Conservation (phyloP, 2,797 vertebrate genomes). For the Myotis planiceps region DNA sequence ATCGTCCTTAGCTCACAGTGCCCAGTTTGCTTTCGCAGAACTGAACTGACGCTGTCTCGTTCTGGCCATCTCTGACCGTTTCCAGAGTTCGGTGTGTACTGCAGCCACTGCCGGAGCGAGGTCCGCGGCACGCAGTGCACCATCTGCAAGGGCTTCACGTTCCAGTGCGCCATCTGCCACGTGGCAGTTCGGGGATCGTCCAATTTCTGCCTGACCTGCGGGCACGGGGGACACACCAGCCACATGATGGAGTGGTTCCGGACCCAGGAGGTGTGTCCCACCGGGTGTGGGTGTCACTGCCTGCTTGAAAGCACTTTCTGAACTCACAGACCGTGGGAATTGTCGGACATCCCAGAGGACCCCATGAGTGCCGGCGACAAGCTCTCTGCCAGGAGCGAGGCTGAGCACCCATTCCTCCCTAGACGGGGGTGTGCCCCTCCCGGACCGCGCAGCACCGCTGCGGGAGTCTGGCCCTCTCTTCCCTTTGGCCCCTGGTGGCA, state of each 20-base stretch:
- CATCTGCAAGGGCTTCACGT: constrained; percentile 96
- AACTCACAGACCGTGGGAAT: neutral
- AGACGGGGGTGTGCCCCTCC: neutral
- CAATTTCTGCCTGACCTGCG: constrained; percentile 97
- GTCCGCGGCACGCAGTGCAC: constrained; percentile 95
- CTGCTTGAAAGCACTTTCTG: constrained; percentile 96
- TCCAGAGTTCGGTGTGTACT: constrained; percentile 97
- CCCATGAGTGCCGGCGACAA: fast-evolving
- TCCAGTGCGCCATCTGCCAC: constrained; percentile 98
- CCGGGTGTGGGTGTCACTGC: constrained; percentile 96
- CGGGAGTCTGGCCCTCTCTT: neutral
- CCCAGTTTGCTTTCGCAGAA: neutral
- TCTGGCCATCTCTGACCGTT: fast-evolving
- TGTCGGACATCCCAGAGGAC: neutral
- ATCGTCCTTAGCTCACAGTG: neutral
- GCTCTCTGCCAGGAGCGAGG: neutral
- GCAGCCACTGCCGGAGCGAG: constrained; percentile 97
- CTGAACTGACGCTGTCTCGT: neutral
- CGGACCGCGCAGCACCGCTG: fast-evolving
- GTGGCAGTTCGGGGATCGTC: constrained; percentile 96
- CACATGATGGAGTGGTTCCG: constrained; percentile 99
- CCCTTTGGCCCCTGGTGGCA: constrained; percentile 9
- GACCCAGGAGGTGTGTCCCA: constrained; percentile 96
- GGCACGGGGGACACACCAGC: constrained; percentile 96
- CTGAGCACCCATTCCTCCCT: fast-evolving